Base-by-base conservation (phyloP, 2,888 invertebrate genomes). In the Parnassius apollo region DNA sequence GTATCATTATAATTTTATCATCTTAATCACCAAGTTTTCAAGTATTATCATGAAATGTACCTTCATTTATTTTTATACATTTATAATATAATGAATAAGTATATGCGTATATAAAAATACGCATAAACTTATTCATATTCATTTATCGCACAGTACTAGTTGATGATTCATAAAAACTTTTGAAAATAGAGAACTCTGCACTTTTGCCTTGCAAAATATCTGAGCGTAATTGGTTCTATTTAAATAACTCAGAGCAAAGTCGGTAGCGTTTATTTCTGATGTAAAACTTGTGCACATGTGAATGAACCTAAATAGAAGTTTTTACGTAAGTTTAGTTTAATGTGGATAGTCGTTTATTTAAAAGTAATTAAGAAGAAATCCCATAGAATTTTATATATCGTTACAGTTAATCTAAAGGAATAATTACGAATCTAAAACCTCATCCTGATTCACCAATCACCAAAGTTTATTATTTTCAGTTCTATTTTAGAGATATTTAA, bases 221-320 rank as follows among this genome's bases (percentile, higher is more conserved):
- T n/a, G 54, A 51, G 54, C n/a, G 48, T 49, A 35, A 57, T 54
- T 60, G 35, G 54, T 54, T 57, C 52, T 57, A 62, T 62, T 52
- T 52, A 46, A 57, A 62, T 57, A 45, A 51, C 51, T 51, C 35
- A 2, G 44, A 25, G 42, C 57, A 3, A 48, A 57, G 46, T 49
- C 53, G 10, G 58, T 44, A 57, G 18, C 49, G 49, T 48, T 49
- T 54, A 58, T 62, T 62, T 54, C 25, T 13, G 42, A 44, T 35
- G 18, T 42, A 8, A 53, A 49, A 54, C 54, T 58, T 54, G 51
- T 51, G 25, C 12, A 50, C 44, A 22, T 50, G 54, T 25, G 25
- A 11, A 48, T 42, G 49, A 62, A 53, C 49, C 48, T 52, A 22
- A 18, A 18, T 9, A 4, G 13, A 52, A 46, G 25, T 18, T 2